Evolutionary conservation across 2,113 vertebrate genomes (phyloP).

Genomic region (Proteles cristata): DNA sequence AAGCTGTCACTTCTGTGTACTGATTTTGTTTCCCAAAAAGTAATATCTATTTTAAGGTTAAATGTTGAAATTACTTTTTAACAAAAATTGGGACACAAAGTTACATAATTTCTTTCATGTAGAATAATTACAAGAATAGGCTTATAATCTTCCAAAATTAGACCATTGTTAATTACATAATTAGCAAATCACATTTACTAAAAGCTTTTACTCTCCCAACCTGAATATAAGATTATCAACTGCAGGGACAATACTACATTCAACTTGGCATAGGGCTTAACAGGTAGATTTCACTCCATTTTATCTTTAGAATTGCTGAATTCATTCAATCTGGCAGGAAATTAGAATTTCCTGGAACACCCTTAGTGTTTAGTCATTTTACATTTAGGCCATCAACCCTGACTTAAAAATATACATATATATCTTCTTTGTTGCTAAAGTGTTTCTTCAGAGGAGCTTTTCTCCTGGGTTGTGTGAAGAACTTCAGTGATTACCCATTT

Average conservation of each 20-base stretch:
- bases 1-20: background rate
- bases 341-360: background rate
- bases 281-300: background rate
- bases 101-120: background rate
- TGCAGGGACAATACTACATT: background rate
- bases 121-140: background rate
- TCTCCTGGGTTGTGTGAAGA: slow-evolving; percentile 31
- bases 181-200: background rate
- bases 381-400: background rate
- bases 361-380: background rate
- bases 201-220: background rate
- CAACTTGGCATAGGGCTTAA: background rate
- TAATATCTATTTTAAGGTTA: background rate
- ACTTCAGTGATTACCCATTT: slow-evolving; percentile 37
- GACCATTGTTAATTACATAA: background rate
- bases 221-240: background rate
- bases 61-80: background rate
- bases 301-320: background rate
- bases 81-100: background rate
- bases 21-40: background rate
- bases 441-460: background rate
- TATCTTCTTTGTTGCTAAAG: background rate
- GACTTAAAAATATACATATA: background rate
- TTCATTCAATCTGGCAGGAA: slow-evolving; percentile 21
- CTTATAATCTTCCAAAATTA: background rate